These are phyloP conservation scores for Athalia circularis DNA, from an alignment of 2,888 invertebrate species.

Conservation along the genomic window DNA sequence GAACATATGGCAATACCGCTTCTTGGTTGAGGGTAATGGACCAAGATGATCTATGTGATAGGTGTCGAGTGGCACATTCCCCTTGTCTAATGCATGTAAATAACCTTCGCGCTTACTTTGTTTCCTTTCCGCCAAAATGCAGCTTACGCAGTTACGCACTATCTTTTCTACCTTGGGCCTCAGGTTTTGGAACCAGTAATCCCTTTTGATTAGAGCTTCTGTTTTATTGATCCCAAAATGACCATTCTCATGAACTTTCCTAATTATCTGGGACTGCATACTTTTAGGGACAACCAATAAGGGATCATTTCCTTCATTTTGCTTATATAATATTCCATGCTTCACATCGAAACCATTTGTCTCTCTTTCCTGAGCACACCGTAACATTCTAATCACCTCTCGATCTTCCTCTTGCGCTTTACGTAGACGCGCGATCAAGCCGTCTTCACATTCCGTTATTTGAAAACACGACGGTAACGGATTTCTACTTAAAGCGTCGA, in stretches of 20 bases:
- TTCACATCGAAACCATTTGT: neutral
- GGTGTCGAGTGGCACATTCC: constrained; percentile 57
- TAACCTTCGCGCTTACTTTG: constrained; percentile 63
- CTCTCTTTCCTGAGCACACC: neutral
- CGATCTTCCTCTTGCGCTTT: constrained; percentile 21
- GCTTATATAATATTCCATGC: neutral
- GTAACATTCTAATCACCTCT: constrained; percentile 27
- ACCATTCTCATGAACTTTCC: too few species aligned
- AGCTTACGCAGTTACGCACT: constrained; percentile 46
- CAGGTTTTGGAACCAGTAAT: constrained; percentile 57
- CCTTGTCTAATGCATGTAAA: constrained; percentile 61
- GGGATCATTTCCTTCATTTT: too few species aligned
- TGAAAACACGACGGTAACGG: constrained; percentile 22
- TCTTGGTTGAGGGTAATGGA: too few species aligned
- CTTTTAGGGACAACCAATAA: too few species aligned
- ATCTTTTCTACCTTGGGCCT: constrained; percentile 42
- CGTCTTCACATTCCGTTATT: constrained; percentile 53
- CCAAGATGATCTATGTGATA: too few species aligned
- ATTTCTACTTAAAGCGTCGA: constrained; percentile 40
- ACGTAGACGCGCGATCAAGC: constrained; percentile 12
- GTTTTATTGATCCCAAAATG: too few species aligned
- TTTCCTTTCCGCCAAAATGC: constrained; percentile 53
- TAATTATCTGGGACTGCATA: too few species aligned
- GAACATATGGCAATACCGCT: too few species aligned
- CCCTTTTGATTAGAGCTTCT: constrained; percentile 55